These are phyloP conservation scores for Adrianichthys oophorus DNA, from an alignment of 2,797 vertebrate species.

Conservation along the genomic window DNA sequence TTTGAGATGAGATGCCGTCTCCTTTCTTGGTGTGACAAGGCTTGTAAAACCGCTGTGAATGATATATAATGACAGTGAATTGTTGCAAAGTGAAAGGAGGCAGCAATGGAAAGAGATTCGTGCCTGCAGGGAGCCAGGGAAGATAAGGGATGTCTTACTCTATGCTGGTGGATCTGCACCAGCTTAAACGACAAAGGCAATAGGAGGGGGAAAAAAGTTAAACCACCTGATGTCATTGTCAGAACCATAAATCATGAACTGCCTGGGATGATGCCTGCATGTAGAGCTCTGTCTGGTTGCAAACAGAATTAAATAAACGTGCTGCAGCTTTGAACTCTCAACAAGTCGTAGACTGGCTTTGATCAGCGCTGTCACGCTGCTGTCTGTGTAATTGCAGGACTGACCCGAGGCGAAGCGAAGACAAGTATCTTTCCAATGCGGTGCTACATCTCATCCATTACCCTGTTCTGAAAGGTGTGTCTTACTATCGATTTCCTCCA, in stretches of 20 bases:
- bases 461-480: constrained; percentile 53
- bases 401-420: constrained; percentile 30
- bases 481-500: constrained; percentile 62
- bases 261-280: constrained; percentile 13
- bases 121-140: constrained; percentile 20
- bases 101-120: constrained; percentile 23
- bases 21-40: neutral
- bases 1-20: neutral
- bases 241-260: constrained; percentile 7
- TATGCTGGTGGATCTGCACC: constrained; percentile 7
- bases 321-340: constrained; percentile 17
- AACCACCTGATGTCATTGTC: constrained; percentile 3
- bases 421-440: constrained; percentile 55
- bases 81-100: constrained; percentile 50
- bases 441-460: constrained; percentile 42
- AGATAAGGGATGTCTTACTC: constrained; percentile 23
- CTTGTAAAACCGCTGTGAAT: constrained; percentile 2
- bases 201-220: neutral
- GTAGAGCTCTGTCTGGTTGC: constrained; percentile 17
- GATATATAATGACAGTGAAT: constrained; percentile 41
- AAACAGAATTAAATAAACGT: constrained; percentile 27
- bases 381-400: constrained; percentile 22
- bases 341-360: constrained; percentile 36
- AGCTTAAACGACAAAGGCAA: constrained; percentile 2
- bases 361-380: constrained; percentile 31